These are phyloP conservation scores for Apaloderma vittatum DNA, from an alignment of 2,113 vertebrate species.

Conservation along the genomic window DNA sequence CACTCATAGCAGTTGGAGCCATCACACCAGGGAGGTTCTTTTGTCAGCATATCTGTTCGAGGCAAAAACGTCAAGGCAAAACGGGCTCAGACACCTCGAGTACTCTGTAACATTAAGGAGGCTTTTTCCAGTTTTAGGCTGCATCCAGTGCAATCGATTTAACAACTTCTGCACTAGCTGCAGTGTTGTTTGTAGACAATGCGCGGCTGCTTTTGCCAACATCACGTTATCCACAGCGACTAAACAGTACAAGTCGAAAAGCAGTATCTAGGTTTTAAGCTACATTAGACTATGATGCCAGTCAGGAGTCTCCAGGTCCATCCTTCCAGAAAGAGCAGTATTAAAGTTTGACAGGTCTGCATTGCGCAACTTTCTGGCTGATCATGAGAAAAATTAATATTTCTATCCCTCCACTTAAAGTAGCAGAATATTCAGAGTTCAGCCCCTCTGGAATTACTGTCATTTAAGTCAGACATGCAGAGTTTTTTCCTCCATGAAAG, in stretches of 20 bases:
- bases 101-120: background rate
- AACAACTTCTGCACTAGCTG: background rate
- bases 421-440: background rate
- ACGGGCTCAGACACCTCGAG: background rate
- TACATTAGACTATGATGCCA: background rate
- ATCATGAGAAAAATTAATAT: background rate
- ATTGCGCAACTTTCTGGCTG: background rate
- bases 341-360: background rate
- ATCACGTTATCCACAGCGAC: background rate
- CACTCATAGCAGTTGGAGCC: slow-evolving; percentile 99
- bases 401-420: background rate
- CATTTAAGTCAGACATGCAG: background rate
- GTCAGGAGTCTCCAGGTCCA: background rate
- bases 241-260: background rate
- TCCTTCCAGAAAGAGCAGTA: background rate
- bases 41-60: slow-evolving; percentile 94
- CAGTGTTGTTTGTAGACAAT: background rate
- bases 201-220: background rate
- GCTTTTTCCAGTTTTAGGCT: background rate
- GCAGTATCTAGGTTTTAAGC: background rate
- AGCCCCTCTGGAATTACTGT: background rate
- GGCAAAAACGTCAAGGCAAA: background rate
- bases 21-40: slow-evolving; percentile 98
- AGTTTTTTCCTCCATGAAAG: background rate
- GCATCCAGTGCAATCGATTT: background rate